These are phyloP conservation scores for Stichodactyla helianthus DNA, from an alignment of 64 coral and sea anemone genomes.

Conservation along the genomic window DNA sequence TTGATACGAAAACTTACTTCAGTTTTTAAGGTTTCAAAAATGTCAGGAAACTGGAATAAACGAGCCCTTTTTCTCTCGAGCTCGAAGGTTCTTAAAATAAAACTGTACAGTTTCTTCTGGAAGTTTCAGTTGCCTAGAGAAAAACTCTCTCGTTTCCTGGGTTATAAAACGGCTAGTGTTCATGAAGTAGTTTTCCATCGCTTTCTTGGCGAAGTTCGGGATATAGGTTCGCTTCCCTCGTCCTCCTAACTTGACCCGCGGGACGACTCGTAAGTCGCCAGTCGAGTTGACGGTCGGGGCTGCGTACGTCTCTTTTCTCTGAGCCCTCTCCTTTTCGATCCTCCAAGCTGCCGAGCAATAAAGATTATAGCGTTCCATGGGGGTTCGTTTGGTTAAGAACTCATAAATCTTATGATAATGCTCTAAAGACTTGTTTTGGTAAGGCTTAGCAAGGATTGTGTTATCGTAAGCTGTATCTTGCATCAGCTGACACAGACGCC, in stretches of 20 bases:
- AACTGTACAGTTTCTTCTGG: slow-evolving; percentile 31
- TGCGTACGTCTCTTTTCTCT: slow-evolving; percentile 9
- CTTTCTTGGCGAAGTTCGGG: slow-evolving; percentile 27
- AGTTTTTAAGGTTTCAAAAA: background rate
- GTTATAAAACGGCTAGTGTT: slow-evolving; percentile 25
- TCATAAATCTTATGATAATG: slow-evolving; percentile 42
- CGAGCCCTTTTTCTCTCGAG: slow-evolving; percentile 20
- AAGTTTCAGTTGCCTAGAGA: slow-evolving; percentile 2
- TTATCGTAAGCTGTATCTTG: slow-evolving; percentile 36
- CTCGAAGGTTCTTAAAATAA: slow-evolving; percentile 25
- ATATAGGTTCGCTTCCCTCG: slow-evolving; percentile 16
- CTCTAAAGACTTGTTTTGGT: slow-evolving; percentile 31
- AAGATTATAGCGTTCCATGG: slow-evolving; percentile 34
- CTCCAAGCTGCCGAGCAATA: slow-evolving; percentile 30
- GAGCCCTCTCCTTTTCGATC: slow-evolving; percentile 7
- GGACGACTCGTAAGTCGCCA: background rate
- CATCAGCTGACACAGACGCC: slow-evolving; percentile 26
- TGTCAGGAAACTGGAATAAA: slow-evolving; percentile 7
- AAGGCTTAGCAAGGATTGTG: slow-evolving; percentile 21
- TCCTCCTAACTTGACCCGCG: background rate
- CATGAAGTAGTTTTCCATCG: slow-evolving; percentile 23
- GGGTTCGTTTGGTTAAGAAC: slow-evolving; percentile 17
- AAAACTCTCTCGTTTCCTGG: slow-evolving; percentile 16
- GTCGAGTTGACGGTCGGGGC: background rate
- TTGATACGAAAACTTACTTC: no score